A percentile compares a stretch with the other conserved stretches of the same genome.
Conservation (phyloP, 2,888 invertebrate genomes). For the Orthosia gracilis region DNA sequence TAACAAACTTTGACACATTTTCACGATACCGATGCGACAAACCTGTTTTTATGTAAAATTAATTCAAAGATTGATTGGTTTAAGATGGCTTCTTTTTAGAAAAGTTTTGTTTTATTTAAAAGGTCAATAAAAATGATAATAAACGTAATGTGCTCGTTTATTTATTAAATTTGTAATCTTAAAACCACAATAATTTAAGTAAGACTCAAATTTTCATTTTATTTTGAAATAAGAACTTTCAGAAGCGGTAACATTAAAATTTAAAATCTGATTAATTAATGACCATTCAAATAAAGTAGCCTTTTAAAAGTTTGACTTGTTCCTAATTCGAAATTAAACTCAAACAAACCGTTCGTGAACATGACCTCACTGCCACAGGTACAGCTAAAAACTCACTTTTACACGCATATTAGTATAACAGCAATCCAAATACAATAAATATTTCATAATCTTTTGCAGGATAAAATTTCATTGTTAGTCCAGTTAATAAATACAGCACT, state of each 20-base stretch:
- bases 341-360: background rate
- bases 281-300: background rate
- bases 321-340: slow-evolving; percentile 3
- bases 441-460: background rate
- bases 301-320: background rate
- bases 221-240: background rate
- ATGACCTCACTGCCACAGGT: background rate
- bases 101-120: too few species aligned
- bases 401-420: too few species aligned
- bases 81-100: background rate
- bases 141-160: too few species aligned
- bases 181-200: too few species aligned
- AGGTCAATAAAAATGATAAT: too few species aligned
- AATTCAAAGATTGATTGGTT: too few species aligned
- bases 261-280: background rate
- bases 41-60: background rate
- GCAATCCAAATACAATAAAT: background rate
- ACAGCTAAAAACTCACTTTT: background rate
- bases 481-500: background rate
- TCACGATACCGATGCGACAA: background rate
- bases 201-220: background rate
- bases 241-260: background rate
- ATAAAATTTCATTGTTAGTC: background rate
- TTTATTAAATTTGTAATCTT: too few species aligned
- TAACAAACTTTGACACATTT: background rate